phyloP scores from a whole-genome alignment of 2,888 invertebrate species.

The Terebella lapidaria region DNA sequence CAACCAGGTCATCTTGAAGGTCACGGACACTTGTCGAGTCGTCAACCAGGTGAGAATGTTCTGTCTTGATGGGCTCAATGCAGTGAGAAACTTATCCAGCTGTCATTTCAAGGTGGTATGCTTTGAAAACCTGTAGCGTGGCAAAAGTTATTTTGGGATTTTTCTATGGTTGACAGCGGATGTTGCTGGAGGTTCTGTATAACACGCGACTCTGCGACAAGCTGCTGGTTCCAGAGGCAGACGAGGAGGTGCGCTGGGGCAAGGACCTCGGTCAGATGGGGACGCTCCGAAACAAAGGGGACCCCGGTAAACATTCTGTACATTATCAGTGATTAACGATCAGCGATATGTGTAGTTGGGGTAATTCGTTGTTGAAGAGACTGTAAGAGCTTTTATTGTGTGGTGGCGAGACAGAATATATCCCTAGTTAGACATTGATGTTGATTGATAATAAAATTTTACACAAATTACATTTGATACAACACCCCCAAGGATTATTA shows the following conservation, averaged over 20 bases:
- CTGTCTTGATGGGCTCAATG: too few relatives aligned
- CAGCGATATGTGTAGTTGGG: not conserved
- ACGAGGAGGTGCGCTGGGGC: slow-evolving; percentile 55
- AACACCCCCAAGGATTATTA: too few relatives aligned
- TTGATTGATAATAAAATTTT: too few relatives aligned
- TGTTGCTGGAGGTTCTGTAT: slow-evolving; percentile 66
- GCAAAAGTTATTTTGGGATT: not conserved
- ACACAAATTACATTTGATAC: too few relatives aligned
- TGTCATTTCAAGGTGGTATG: not conserved
- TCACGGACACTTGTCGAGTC: slow-evolving; percentile 61
- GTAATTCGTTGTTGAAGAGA: too few relatives aligned
- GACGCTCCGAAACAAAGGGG: not conserved
- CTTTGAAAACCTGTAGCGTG: not conserved
- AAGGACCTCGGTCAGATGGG: slow-evolving; percentile 7
- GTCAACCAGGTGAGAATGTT: slow-evolving; percentile 59
- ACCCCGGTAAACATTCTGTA: not conserved
- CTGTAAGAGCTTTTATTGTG: too few relatives aligned
- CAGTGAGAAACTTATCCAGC: not conserved
- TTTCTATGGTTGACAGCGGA: slow-evolving; percentile 56
- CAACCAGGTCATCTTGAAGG: slow-evolving; percentile 57
- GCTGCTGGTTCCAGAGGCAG: slow-evolving; percentile 64
- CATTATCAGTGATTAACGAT: too few relatives aligned
- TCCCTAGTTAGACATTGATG: too few relatives aligned
- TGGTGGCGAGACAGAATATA: too few relatives aligned
- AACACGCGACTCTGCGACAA: slow-evolving; percentile 65